phyloP scores from a whole-genome alignment of 2,888 invertebrate species.

The Sinohyriopsis cumingii region DNA sequence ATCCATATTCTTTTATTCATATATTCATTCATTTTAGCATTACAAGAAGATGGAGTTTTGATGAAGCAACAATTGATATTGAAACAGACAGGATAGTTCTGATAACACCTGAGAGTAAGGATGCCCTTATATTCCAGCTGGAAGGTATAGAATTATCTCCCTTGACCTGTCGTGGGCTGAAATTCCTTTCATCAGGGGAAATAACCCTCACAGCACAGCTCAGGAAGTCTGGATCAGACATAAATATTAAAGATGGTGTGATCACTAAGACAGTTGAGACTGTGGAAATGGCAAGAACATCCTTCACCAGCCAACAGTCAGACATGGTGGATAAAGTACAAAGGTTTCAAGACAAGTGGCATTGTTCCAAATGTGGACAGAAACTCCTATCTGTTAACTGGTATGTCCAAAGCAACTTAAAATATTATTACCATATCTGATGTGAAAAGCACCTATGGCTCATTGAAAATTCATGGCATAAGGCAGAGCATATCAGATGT shows the following conservation, averaged over 20 bases:
- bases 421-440: too few species aligned
- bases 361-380: slow-evolving; percentile 50
- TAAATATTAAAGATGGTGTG: slow-evolving; percentile 2
- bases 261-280: too few species aligned
- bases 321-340: slow-evolving; percentile 40
- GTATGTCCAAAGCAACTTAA: slow-evolving; percentile 3
- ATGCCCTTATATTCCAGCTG: slow-evolving; percentile 18
- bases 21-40: too few species aligned
- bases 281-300: too few species aligned
- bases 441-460: too few species aligned
- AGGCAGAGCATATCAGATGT: too few species aligned
- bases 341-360: slow-evolving; percentile 46
- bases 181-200: slow-evolving; percentile 27
- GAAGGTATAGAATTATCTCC: slow-evolving; percentile 34
- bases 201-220: slow-evolving; percentile 30
- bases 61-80: too few species aligned
- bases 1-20: too few species aligned
- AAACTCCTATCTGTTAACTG: slow-evolving; percentile 34
- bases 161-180: slow-evolving; percentile 45
- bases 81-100: too few species aligned
- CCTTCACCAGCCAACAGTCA: background rate
- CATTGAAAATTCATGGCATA: too few species aligned
- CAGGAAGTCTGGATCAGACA: slow-evolving; percentile 3
- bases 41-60: too few species aligned
- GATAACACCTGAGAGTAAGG: background rate